Percentiles rank a stretch among this genome's conserved stretches.
Evolutionary conservation across 2,888 invertebrate species (phyloP).

Genomic region (Polyommatus iphigenia): DNA sequence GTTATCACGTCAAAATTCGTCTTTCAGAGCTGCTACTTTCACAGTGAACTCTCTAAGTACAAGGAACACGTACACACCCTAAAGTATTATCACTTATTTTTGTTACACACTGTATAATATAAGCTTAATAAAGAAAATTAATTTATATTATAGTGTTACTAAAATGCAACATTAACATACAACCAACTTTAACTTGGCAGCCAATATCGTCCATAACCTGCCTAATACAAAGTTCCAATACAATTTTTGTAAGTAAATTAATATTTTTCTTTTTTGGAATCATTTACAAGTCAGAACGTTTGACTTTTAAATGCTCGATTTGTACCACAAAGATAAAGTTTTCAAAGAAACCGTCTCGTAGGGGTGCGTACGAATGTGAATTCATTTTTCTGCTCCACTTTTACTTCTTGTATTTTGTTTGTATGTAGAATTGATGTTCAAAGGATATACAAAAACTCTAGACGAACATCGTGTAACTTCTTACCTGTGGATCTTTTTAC

Average conservation of each 20-base stretch:
- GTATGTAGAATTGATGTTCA: not conserved
- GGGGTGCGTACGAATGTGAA: slow-evolving; percentile 10
- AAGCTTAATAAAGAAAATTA: too few relatives aligned
- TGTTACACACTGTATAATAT: too few relatives aligned
- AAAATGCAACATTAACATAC: too few relatives aligned
- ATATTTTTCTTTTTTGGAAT: not conserved
- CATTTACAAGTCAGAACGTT: slow-evolving; percentile 15
- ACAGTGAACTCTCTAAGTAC: too few relatives aligned
- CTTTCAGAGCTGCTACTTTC: too few relatives aligned
- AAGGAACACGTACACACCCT: too few relatives aligned
- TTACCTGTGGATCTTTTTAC: not conserved
- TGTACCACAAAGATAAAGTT: slow-evolving; percentile 19
- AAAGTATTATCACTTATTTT: too few relatives aligned
- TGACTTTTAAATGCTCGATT: slow-evolving; percentile 27
- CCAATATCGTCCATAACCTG: not conserved
- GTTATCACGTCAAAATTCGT: too few relatives aligned
- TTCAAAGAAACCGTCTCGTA: not conserved
- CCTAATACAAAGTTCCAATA: not conserved
- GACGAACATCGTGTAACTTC: not conserved
- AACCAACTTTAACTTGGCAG: not conserved
- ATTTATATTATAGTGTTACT: too few relatives aligned
- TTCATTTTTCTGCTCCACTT: not conserved
- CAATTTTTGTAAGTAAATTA: not conserved
- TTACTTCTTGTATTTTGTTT: slow-evolving; percentile 1
- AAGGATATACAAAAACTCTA: not conserved